phyloP scores from a whole-genome alignment of 2,888 invertebrate genomes.

The Napeogenes inachia region DNA sequence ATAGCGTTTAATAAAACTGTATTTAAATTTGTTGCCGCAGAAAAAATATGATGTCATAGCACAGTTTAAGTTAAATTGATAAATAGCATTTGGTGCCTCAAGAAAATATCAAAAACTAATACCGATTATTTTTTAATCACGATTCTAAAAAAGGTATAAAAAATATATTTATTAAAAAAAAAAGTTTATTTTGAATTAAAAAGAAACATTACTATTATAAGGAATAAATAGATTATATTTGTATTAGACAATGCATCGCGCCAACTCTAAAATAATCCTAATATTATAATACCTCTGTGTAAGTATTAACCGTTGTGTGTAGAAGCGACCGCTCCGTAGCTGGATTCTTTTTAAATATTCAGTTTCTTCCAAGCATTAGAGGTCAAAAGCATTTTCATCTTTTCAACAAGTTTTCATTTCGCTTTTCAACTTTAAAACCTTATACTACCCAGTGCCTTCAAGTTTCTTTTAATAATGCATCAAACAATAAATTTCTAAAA shows the following conservation, averaged over 20 bases:
- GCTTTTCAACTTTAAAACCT: slow-evolving; percentile 28
- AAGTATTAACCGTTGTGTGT: slow-evolving; percentile 24
- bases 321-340: slow-evolving; percentile 30
- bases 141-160: too few relatives aligned
- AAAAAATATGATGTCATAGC: too few relatives aligned
- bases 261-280: slow-evolving; percentile 24
- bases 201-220: neutral
- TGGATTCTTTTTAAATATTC: slow-evolving; percentile 40
- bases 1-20: too few relatives aligned
- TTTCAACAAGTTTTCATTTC: slow-evolving; percentile 36
- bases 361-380: slow-evolving; percentile 34
- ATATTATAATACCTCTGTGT: slow-evolving; percentile 21
- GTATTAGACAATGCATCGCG: neutral
- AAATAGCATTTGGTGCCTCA: too few relatives aligned
- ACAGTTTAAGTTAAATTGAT: too few relatives aligned
- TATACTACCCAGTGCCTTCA: slow-evolving; percentile 26
- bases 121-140: too few relatives aligned
- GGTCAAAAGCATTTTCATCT: slow-evolving; percentile 40
- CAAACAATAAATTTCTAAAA: too few relatives aligned
- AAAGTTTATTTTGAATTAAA: neutral
- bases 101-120: too few relatives aligned
- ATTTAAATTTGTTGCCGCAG: too few relatives aligned
- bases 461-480: slow-evolving; percentile 14
- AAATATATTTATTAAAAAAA: neutral
- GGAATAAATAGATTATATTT: neutral